Base-by-base conservation (phyloP, 2,888 invertebrate genomes). In the Synergus gifuensis region DNA sequence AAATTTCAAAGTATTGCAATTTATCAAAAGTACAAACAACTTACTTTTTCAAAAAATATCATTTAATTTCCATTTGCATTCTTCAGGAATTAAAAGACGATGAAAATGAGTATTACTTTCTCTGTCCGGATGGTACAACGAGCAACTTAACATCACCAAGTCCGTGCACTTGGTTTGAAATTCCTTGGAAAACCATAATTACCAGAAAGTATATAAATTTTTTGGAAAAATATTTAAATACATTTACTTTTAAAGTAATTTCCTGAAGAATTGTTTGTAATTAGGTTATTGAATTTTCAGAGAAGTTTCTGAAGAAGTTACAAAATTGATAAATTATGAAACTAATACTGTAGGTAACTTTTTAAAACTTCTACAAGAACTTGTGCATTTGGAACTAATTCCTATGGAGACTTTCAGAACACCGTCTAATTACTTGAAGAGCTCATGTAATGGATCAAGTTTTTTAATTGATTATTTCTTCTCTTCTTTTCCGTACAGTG, bases 151-250 rank as follows among this genome's bases (percentile, higher is more conserved):
- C 82, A 14, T 49, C 44, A 11, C 91, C 90, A 11, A 93, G 93
- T 79, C 93, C 96, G 0, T 97, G 97, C 88, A 93, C 95, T 11
- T 97, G 97, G 97, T 94, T 97, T 16, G 93, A 95, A 1, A 94
- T 95, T 85, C 97, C 97, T 0, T 97, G 97, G 95, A 95, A 96
- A 0, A 95, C 96, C 0, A 92, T 97, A 64, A 95, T 95, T 0
- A 94, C 96, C 12, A 94, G 94, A 89, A 93, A 94, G 95, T 95
- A 90, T 85, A 79, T 40, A 18, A 67, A 14, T 62, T 62, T 28
- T 4, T 5, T 46, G 3, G 0, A 64, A 40, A 40, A 86, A 82
- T 67, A n/a, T n/a, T n/a, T 46, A 46, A 4, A 46, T 7, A 46
- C 5, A 36, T 36, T 46, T 46, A 46, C 4, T 3, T 14, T 11